These are phyloP conservation scores for Tenthredo amoena DNA, from an alignment of 2,888 invertebrate genomes.

Conservation along the genomic window DNA sequence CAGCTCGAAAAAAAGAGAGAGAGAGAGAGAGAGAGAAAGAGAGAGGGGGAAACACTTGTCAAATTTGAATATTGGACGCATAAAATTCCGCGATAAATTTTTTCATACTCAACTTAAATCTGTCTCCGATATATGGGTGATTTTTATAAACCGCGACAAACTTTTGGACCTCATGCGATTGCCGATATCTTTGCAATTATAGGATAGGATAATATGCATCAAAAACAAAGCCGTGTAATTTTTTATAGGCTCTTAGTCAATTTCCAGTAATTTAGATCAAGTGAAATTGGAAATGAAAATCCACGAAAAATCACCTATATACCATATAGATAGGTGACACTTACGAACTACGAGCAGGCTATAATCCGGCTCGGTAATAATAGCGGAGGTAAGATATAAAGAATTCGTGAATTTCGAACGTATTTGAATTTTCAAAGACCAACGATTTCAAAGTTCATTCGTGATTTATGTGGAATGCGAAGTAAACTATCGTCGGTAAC, in stretches of 20 bases:
- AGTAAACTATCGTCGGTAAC: slow-evolving; percentile 2
- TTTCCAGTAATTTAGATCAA: not conserved
- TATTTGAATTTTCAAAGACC: slow-evolving; percentile 34
- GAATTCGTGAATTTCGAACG: slow-evolving; percentile 20
- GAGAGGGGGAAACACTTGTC: slow-evolving; percentile 31
- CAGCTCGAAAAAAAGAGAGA: not conserved
- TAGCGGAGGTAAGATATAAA: slow-evolving; percentile 18
- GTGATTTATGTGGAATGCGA: slow-evolving; percentile 41
- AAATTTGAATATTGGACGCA: slow-evolving; percentile 50
- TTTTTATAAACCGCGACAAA: not conserved
- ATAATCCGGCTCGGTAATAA: not conserved
- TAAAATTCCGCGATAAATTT: slow-evolving; percentile 45
- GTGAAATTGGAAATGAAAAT: not conserved
- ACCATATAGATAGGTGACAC: not conserved
- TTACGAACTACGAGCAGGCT: not conserved
- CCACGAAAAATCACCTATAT: not conserved
- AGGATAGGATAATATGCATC: not conserved
- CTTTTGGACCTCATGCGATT: not conserved
- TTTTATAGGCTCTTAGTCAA: not conserved
- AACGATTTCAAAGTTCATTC: slow-evolving; percentile 36
- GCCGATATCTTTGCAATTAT: not conserved
- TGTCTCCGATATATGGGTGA: not conserved
- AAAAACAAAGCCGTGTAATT: not conserved
- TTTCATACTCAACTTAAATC: not conserved
- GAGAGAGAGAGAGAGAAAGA: not conserved